Percentiles rank a stretch among this genome's conserved stretches.
Conservation (phyloP, 2,888 invertebrate genomes). For the Pardosa pseudoannulata region DNA sequence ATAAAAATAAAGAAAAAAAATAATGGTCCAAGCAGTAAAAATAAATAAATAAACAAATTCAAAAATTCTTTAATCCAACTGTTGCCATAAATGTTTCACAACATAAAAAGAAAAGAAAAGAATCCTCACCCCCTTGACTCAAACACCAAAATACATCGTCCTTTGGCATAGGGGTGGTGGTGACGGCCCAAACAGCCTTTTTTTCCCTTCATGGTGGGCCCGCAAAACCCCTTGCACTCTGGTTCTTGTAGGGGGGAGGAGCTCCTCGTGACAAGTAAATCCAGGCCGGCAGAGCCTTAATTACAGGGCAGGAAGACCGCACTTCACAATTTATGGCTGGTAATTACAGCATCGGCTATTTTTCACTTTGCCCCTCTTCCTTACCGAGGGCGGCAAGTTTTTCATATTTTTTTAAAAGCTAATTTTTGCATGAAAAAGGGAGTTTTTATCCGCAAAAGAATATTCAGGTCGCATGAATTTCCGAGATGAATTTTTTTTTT, state of each 20-base stretch:
- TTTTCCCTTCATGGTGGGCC: slow-evolving; percentile 34
- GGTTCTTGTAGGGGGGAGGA: slow-evolving; percentile 34
- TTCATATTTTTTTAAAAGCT: slow-evolving; percentile 33
- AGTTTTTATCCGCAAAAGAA: not conserved
- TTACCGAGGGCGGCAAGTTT: slow-evolving; percentile 22
- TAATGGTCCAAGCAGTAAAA: no score
- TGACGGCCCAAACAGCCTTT: not conserved
- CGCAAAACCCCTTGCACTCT: slow-evolving; percentile 48
- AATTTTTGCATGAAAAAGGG: slow-evolving; percentile 26
- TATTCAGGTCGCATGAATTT: not conserved
- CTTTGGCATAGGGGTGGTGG: not conserved
- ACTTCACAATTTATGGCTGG: slow-evolving; percentile 51
- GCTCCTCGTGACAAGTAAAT: slow-evolving; percentile 52
- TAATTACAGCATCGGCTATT: slow-evolving; percentile 65
- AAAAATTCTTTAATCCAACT: no score
- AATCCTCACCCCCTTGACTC: not conserved
- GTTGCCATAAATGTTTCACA: no score
- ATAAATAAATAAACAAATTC: no score
- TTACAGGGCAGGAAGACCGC: slow-evolving; percentile 50
- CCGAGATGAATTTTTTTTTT: slow-evolving; percentile 18
- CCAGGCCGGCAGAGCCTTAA: slow-evolving; percentile 41
- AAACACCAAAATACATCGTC: not conserved
- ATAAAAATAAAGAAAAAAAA: no score
- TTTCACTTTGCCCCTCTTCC: slow-evolving; percentile 49
- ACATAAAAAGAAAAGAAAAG: no score